Conservation (phyloP, 2,888 invertebrate genomes). For the Smittia aterrima region DNA sequence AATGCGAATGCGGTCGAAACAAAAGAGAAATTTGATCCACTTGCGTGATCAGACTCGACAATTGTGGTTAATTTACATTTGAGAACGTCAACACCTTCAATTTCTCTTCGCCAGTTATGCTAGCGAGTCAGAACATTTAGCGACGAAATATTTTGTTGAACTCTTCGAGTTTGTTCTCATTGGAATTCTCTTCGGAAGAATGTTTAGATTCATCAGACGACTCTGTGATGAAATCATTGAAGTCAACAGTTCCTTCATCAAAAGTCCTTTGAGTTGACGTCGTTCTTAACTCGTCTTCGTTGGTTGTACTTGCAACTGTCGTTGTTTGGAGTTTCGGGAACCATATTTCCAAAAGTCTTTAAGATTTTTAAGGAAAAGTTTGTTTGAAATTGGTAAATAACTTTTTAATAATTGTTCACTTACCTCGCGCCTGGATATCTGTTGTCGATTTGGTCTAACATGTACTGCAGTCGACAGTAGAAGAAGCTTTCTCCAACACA, state of each 20-base stretch:
- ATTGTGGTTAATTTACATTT: neutral
- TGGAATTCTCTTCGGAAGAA: neutral
- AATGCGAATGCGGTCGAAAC: neutral
- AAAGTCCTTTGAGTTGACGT: neutral
- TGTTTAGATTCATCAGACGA: neutral
- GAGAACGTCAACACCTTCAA: neutral
- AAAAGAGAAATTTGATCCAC: slow-evolving; percentile 33
- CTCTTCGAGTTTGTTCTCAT: neutral
- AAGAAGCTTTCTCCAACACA: slow-evolving; percentile 24
- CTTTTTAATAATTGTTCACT: neutral
- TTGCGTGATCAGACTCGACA: slow-evolving; percentile 27
- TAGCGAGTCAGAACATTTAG: neutral
- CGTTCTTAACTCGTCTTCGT: too few relatives aligned
- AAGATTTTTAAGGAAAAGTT: neutral
- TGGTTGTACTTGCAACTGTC: neutral
- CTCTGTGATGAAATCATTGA: slow-evolving; percentile 26
- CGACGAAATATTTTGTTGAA: neutral
- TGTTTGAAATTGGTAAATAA: neutral
- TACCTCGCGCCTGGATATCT: slow-evolving; percentile 19
- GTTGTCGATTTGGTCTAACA: slow-evolving; percentile 6
- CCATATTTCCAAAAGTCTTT: slow-evolving; percentile 9
- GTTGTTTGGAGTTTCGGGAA: slow-evolving; percentile 19
- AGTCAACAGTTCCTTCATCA: neutral
- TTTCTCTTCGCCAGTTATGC: neutral
- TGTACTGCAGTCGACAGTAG: slow-evolving; percentile 17